A percentile compares a stretch with the other conserved stretches of the same genome.
Evolutionary conservation across 1,140 invertebrate species (phyloP).

Genomic region (Pygmarrhopalites habei): DNA sequence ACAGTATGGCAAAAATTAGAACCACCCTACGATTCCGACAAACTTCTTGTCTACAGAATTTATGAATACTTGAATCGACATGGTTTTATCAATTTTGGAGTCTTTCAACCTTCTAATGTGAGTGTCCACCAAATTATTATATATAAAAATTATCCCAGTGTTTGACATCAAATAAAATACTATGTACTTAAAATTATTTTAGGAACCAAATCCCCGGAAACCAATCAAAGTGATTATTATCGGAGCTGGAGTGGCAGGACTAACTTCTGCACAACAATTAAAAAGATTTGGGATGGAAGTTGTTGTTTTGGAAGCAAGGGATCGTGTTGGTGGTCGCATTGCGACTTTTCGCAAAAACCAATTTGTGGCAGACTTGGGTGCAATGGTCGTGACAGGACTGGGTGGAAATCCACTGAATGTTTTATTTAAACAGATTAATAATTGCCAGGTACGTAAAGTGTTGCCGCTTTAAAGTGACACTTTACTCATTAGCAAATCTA

Average conservation of each 20-base stretch:
- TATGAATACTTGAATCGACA: constrained; percentile 91
- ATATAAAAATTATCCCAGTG: background rate
- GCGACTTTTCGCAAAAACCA: constrained; percentile 91
- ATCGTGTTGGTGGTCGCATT: constrained; percentile 91
- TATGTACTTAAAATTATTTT: background rate
- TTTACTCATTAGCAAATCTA: too few relatives aligned
- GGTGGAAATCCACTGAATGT: constrained; percentile 96
- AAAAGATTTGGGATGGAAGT: constrained; percentile 95
- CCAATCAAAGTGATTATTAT: constrained; percentile 87
- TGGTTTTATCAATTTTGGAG: constrained; percentile 97
- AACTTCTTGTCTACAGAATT: constrained; percentile 68
- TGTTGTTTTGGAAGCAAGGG: constrained; percentile 86
- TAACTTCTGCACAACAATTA: constrained; percentile 88
- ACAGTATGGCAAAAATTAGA: constrained; percentile 74
- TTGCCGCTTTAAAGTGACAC: too few relatives aligned
- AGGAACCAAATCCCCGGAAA: constrained; percentile 48
- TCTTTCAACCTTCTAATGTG: constrained; percentile 79
- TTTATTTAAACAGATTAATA: constrained; percentile 90
- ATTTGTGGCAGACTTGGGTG: constrained; percentile 90
- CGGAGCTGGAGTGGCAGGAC: constrained; percentile 87
- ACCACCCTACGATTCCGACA: constrained; percentile 86
- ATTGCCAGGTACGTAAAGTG: too few relatives aligned
- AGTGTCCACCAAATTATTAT: too few relatives aligned
- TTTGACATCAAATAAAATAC: background rate
- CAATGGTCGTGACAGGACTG: constrained; percentile 78